Conservation (phyloP, 2,797 vertebrate species). For the Pitangus sulphuratus region DNA sequence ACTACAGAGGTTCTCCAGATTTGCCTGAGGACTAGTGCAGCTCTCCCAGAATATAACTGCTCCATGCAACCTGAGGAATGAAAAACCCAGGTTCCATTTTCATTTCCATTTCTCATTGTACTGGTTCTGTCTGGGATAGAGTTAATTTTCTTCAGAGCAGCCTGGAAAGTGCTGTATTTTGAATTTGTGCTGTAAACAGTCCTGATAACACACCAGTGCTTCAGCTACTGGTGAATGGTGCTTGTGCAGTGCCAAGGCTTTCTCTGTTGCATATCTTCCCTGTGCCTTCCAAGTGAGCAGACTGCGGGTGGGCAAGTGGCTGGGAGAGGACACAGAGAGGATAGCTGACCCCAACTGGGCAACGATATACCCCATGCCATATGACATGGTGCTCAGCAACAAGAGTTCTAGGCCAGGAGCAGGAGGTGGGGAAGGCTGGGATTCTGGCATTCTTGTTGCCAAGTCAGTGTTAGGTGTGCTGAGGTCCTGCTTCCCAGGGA, state of each 20-base stretch:
- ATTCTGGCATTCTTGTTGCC: neutral
- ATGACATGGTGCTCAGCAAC: fast-evolving
- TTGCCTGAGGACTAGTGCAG: neutral
- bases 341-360: fast-evolving
- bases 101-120: neutral
- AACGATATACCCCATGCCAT: too few species aligned
- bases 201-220: neutral
- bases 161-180: neutral
- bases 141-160: neutral
- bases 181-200: neutral
- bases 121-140: neutral
- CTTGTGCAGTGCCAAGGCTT: neutral
- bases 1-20: neutral
- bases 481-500: neutral
- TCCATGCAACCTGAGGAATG: neutral
- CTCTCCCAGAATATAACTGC: neutral
- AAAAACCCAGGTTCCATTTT: neutral
- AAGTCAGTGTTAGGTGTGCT: neutral
- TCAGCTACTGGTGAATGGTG: fast-evolving
- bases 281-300: fast-evolving
- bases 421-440: fast-evolving
- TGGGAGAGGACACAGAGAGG: neutral
- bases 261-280: neutral
- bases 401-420: neutral
- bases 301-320: fast-evolving